A percentile compares a stretch with the other conserved stretches of the same genome.
phyloP scores from a whole-genome alignment of 2,113 vertebrate species.

The Paralichthys olivaceus region DNA sequence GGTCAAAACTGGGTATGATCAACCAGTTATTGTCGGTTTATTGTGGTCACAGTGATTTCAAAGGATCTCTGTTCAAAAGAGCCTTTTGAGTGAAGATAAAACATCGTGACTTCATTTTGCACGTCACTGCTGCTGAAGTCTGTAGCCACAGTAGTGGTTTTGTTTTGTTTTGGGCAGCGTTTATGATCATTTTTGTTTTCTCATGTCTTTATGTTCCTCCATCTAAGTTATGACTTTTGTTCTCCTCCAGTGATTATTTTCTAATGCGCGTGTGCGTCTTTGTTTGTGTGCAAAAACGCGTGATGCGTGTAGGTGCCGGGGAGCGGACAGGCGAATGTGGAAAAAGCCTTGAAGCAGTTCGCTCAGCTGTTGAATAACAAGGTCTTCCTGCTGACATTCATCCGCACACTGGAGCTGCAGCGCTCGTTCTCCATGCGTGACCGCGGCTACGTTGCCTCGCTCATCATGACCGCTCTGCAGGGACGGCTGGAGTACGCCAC shows the following conservation, averaged over 20 bases:
- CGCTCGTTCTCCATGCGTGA: slow-evolving; percentile 99
- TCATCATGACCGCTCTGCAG: slow-evolving; percentile 98
- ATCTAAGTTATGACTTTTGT: slow-evolving; percentile 12
- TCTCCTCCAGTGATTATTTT: slow-evolving; percentile 22
- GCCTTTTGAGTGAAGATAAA: slow-evolving; percentile 28
- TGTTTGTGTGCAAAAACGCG: slow-evolving; percentile 38
- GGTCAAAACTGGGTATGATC: slow-evolving; percentile 3
- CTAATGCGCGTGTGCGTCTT: slow-evolving; percentile 44
- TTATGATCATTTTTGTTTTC: not conserved
- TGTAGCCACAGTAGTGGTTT: not conserved
- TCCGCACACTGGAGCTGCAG: slow-evolving; percentile 95
- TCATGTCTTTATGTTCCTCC: slow-evolving; percentile 1
- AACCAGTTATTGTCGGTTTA: slow-evolving; percentile 13
- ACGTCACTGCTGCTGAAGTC: not conserved
- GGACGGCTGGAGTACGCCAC: slow-evolving; percentile 95
- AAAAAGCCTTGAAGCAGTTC: slow-evolving; percentile 97
- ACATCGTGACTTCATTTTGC: not conserved
- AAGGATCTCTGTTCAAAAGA: not conserved
- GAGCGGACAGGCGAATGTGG: slow-evolving; percentile 92
- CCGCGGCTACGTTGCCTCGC: slow-evolving; percentile 95
- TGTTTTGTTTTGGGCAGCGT: slow-evolving; percentile 5
- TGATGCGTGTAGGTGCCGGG: slow-evolving; percentile 88
- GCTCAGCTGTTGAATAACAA: slow-evolving; percentile 98
- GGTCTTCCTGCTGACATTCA: slow-evolving; percentile 95
- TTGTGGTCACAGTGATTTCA: slow-evolving; percentile 21